Conservation (phyloP, 2,888 invertebrate species). For the Phasia obesa region DNA sequence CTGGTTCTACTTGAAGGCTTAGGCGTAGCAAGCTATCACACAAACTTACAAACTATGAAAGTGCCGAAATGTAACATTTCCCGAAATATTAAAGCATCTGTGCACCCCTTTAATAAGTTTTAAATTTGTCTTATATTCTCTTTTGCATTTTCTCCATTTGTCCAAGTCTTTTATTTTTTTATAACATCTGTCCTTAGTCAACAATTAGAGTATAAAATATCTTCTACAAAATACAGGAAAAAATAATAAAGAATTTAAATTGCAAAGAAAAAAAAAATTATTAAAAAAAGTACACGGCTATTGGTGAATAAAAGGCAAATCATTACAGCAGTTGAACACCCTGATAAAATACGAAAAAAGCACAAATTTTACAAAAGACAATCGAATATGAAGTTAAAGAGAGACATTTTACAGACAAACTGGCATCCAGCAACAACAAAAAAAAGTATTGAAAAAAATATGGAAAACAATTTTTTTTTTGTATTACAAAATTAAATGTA, state of each 20-base stretch:
- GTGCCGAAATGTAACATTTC: too few relatives aligned
- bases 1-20: too few relatives aligned
- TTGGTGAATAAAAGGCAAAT: conserved; percentile 59
- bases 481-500: conserved; percentile 55
- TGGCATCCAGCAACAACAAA: conserved; percentile 49
- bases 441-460: conserved; percentile 19
- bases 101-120: not conserved
- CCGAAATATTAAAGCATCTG: too few relatives aligned
- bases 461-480: conserved; percentile 15
- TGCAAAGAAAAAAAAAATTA: conserved; percentile 13
- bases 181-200: conserved; percentile 30
- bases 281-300: conserved; percentile 35
- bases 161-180: not conserved
- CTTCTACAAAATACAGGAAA: conserved; percentile 26
- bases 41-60: too few relatives aligned
- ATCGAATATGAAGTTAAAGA: conserved; percentile 58
- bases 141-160: conserved; percentile 23
- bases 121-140: not conserved
- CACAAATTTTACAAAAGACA: conserved; percentile 48
- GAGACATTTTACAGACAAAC: conserved; percentile 66
- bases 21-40: too few relatives aligned
- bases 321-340: conserved; percentile 69
- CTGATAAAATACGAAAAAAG: conserved; percentile 55
- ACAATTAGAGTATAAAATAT: conserved; percentile 59
- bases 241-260: conserved; percentile 36